Percentiles rank a stretch among this genome's conserved stretches.
Evolutionary conservation across 2,888 invertebrate species (phyloP).

Genomic region (Bruchidius siliquastri): DNA sequence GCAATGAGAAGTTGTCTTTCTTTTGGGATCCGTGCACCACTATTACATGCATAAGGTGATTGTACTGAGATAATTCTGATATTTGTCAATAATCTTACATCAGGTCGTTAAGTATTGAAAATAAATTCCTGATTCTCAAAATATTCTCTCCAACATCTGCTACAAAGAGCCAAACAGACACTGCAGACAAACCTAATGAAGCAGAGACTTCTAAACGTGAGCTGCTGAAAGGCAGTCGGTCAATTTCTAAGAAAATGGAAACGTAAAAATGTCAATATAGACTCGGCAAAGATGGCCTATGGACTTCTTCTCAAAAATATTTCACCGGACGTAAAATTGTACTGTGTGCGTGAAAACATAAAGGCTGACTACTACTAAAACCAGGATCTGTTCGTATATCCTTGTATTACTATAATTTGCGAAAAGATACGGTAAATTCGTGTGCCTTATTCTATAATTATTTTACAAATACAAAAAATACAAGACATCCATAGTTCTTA

Average conservation of each 20-base stretch:
- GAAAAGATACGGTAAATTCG: neutral
- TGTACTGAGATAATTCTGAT: no score
- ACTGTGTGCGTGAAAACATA: neutral
- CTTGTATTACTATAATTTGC: neutral
- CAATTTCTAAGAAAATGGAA: neutral
- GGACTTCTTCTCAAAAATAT: neutral
- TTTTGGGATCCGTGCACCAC: no score
- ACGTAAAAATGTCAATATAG: neutral
- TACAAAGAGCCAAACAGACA: neutral
- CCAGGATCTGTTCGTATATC: neutral
- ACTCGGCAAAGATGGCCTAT: neutral
- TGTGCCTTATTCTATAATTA: neutral
- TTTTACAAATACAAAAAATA: neutral
- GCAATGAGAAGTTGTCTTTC: no score
- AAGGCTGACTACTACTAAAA: neutral
- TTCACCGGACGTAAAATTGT: neutral
- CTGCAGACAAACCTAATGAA: neutral
- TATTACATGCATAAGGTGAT: no score
- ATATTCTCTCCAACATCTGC: neutral
- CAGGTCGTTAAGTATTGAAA: no score
- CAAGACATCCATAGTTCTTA: neutral
- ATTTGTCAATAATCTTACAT: no score
- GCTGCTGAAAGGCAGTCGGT: neutral
- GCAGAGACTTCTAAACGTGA: neutral
- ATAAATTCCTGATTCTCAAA: neutral